Evolutionary conservation across 1,140 invertebrate genomes (phyloP), one percentile per base, ranked within the genome.

Genomic region (Trichonephila clavata): DNA sequence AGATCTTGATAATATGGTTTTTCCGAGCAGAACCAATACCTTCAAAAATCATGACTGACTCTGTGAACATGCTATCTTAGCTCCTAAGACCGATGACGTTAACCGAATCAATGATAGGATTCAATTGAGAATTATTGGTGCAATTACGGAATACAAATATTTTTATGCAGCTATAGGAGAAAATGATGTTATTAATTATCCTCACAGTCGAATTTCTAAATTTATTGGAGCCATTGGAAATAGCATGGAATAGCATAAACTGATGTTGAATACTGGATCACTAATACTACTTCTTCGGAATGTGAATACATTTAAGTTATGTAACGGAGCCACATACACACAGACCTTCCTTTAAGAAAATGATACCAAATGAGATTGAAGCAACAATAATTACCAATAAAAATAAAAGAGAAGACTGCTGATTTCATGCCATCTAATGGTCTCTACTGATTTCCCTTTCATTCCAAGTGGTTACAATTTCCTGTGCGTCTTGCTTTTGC

Each of bases 271-370:
- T 65, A 87, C 61, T 61, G 80, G 91, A 7, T 39, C 94, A 16
- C 95, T 95, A 61, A 95, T 96, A 27, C 96, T 96, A 81, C 94
- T 96, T 90, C 94, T 96, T 21, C 94, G 96, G 94, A 96, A 96
- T 94, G 95, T 92, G 7, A 95, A 96, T 95, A 94, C 95, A 93
- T 95, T 95, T 93, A 95, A 94, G 93, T 95, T 96, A 43, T 96
- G 95, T 94, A 43, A 43, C 7, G 2, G 43, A 43, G 7, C 43
- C 43, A 43, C n/a, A n/a, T 2, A n/a, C n/a, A n/a, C n/a, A n/a
- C n/a, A n/a, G n/a, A 7, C 43, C 7, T 43, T 43, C 43, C 43
- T 2, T 43, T 2, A 43, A 43, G 7, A 43, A 43, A 4, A n/a
- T n/a, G n/a, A n/a, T n/a, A n/a, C 43, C 7, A 7, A 43, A 7